Conservation (phyloP, 2,797 vertebrate genomes). For the Heterohyrax brucei region DNA sequence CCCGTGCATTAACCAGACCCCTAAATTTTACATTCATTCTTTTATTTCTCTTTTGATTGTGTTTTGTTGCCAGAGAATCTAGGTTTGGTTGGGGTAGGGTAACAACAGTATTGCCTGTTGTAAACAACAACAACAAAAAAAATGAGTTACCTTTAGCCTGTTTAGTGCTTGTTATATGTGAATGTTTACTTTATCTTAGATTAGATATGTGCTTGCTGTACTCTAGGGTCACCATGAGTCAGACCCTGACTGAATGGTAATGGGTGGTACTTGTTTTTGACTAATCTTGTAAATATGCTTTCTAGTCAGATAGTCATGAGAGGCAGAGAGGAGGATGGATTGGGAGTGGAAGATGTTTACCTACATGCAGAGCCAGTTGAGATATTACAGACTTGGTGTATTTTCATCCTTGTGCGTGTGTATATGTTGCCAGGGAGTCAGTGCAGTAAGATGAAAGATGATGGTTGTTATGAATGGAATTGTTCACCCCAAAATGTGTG, state of each 20-base stretch:
- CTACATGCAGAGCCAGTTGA: neutral
- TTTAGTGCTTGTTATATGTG: neutral
- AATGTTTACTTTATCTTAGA: neutral
- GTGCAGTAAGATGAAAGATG: neutral
- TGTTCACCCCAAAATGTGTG: too few relatives aligned
- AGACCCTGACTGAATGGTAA: too few relatives aligned
- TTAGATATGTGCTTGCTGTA: neutral
- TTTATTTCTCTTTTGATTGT: slow-evolving; percentile 56
- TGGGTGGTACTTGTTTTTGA: neutral
- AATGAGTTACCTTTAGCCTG: neutral
- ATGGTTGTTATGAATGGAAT: too few relatives aligned
- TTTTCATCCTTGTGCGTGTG: neutral
- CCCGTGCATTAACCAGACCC: neutral
- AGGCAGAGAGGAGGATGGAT: neutral
- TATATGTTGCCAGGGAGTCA: neutral
- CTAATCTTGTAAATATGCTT: neutral
- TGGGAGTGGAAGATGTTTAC: neutral
- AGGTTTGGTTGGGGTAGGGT: neutral
- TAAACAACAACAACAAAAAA: neutral
- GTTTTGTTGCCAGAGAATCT: slow-evolving; percentile 40
- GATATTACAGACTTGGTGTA: slow-evolving; percentile 9
- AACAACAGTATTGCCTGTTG: neutral
- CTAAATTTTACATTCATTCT: slow-evolving; percentile 30
- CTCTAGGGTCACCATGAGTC: too few relatives aligned
- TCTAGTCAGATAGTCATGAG: neutral